These are phyloP conservation scores for Tyrannus savana DNA, from an alignment of 2,113 vertebrate species.

Conservation along the genomic window DNA sequence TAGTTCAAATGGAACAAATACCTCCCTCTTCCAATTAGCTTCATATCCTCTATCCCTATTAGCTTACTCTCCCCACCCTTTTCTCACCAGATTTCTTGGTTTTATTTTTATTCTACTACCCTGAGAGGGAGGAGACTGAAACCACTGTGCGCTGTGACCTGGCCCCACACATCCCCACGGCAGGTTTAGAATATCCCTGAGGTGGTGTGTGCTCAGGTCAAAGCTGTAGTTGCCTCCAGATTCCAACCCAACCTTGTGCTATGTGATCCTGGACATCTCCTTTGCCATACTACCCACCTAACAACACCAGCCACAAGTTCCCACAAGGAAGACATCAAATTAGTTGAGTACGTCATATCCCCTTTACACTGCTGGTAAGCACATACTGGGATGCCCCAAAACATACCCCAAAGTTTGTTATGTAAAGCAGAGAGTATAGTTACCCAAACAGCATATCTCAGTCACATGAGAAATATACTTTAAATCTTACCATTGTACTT, in stretches of 20 bases:
- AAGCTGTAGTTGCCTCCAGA: not conserved
- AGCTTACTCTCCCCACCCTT: not conserved
- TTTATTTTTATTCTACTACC: not conserved
- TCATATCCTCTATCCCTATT: constrained; percentile 22
- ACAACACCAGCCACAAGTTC: not conserved
- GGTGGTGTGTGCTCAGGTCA: fast-evolving
- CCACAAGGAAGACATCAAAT: not conserved
- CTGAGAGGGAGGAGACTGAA: not conserved
- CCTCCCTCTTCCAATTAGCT: constrained; percentile 42
- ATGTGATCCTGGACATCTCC: not conserved
- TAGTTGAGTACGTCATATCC: too few species aligned
- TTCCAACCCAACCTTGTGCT: not conserved
- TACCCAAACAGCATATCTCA: not conserved
- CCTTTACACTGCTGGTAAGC: not conserved
- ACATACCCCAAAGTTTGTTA: not conserved
- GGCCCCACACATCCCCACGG: not conserved
- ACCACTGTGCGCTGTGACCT: not conserved
- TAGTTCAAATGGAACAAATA: constrained; percentile 60
- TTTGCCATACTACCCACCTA: not conserved
- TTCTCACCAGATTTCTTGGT: not conserved
- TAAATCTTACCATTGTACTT: not conserved
- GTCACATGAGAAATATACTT: not conserved
- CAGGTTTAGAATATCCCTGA: not conserved
- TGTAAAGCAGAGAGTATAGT: not conserved
- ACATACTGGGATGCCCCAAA: not conserved